phyloP scores from a whole-genome alignment of 2,888 invertebrate genomes.

The Mayetiola destructor region DNA sequence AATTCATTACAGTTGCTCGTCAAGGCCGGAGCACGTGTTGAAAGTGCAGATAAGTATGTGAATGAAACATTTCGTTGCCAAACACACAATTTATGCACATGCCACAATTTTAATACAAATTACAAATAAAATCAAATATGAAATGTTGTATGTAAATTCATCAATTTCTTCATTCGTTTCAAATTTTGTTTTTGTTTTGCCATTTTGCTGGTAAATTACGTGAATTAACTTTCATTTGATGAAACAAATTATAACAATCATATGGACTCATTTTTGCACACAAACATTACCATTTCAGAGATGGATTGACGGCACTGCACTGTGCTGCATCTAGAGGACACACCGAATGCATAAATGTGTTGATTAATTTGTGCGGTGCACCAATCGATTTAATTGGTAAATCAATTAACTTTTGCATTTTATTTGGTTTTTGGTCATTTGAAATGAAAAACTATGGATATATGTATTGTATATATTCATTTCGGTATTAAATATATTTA shows the following conservation, averaged over 20 bases:
- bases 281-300: constrained; percentile 52
- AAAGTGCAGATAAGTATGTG: constrained; percentile 59
- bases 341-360: constrained; percentile 74
- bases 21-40: constrained; percentile 70
- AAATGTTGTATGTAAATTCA: too few species aligned
- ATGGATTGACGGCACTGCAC: constrained; percentile 88
- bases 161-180: too few species aligned
- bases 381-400: constrained; percentile 59
- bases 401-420: background rate
- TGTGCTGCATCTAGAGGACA: constrained; percentile 96
- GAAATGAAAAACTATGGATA: background rate
- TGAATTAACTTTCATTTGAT: background rate
- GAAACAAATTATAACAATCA: background rate
- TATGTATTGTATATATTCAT: background rate
- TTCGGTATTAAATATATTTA: background rate
- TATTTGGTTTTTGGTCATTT: background rate
- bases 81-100: background rate
- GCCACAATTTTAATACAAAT: background rate
- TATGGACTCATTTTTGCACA: background rate
- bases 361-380: constrained; percentile 77
- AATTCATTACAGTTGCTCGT: constrained; percentile 39
- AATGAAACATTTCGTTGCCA: background rate
- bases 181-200: background rate
- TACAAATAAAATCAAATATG: background rate
- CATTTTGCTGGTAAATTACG: background rate